These are phyloP conservation scores for Leptinotarsa lineolata DNA, from an alignment of 1,140 invertebrate species.

Conservation along the genomic window DNA sequence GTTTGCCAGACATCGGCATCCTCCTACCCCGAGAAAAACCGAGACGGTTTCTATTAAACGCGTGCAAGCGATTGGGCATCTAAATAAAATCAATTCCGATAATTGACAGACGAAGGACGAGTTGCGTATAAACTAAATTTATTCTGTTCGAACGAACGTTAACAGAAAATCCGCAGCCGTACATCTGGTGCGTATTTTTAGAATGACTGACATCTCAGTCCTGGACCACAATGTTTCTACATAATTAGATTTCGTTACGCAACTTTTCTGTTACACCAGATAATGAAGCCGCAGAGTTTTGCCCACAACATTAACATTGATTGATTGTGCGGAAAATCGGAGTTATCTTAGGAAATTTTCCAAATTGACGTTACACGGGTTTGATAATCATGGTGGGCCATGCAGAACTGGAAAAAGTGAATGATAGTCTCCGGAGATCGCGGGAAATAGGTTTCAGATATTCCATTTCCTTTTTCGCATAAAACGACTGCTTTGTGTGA, in stretches of 20 bases:
- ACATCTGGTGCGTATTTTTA: conserved; percentile 20
- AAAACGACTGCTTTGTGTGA: no score
- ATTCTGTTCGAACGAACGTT: conserved; percentile 11
- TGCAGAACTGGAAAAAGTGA: conserved; percentile 5
- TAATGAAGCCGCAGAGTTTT: conserved; percentile 14
- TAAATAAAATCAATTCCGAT: neutral
- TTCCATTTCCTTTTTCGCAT: no score
- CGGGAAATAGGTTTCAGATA: neutral
- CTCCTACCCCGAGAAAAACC: no score
- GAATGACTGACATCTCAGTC: conserved; percentile 16
- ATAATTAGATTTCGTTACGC: conserved; percentile 8
- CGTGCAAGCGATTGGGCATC: neutral
- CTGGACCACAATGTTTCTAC: conserved; percentile 5
- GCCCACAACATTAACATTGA: conserved; percentile 19
- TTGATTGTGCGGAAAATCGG: conserved; percentile 7
- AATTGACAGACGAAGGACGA: conserved; percentile 5
- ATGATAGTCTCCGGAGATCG: neutral
- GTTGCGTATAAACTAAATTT: conserved; percentile 12
- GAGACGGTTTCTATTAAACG: neutral
- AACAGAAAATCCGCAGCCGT: neutral
- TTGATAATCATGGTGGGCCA: neutral
- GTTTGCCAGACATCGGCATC: no score
- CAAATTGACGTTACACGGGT: neutral
- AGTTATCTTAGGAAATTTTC: neutral
- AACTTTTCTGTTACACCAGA: neutral